Evolutionary conservation across 2,888 invertebrate genomes (phyloP).

Genomic region (Tachina grossa): DNA sequence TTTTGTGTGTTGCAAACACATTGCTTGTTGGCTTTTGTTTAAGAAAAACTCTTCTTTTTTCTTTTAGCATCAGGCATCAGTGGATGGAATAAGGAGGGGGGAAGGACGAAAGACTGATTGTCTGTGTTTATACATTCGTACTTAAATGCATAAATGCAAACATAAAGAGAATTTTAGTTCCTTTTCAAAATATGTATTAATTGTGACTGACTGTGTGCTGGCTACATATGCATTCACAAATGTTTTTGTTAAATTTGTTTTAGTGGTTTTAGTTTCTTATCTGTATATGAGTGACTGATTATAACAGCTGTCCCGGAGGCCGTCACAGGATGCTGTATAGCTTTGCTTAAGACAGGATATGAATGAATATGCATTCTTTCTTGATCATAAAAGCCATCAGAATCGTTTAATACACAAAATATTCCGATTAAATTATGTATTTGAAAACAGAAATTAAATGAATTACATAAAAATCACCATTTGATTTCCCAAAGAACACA

Average conservation of each 20-base stretch:
- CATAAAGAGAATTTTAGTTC: conserved; percentile 55
- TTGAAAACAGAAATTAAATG: conserved; percentile 7
- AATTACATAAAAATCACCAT: conserved; percentile 20
- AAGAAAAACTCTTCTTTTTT: conserved; percentile 37
- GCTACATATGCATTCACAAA: conserved; percentile 69
- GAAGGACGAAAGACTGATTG: conserved; percentile 1
- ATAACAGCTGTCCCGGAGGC: conserved; percentile 70
- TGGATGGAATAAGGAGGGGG: conserved; percentile 26
- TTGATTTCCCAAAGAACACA: conserved; percentile 27
- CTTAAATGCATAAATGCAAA: conserved; percentile 8
- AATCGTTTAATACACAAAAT: neutral
- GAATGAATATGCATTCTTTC: conserved; percentile 60
- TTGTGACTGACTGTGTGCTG: conserved; percentile 54
- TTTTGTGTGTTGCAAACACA: conserved; percentile 49
- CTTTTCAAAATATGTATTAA: conserved; percentile 54
- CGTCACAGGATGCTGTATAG: conserved; percentile 68
- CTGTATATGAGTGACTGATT: conserved; percentile 24
- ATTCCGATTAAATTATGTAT: neutral
- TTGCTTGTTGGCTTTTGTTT: conserved; percentile 50
- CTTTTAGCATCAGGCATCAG: conserved; percentile 34
- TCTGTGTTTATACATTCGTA: neutral
- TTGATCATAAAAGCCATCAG: neutral
- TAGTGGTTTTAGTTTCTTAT: conserved; percentile 50
- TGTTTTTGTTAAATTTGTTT: conserved; percentile 47
- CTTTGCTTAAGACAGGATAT: conserved; percentile 63